Base-by-base conservation (phyloP, 64 coral and sea anemone species). In the Montipora capricornis region DNA sequence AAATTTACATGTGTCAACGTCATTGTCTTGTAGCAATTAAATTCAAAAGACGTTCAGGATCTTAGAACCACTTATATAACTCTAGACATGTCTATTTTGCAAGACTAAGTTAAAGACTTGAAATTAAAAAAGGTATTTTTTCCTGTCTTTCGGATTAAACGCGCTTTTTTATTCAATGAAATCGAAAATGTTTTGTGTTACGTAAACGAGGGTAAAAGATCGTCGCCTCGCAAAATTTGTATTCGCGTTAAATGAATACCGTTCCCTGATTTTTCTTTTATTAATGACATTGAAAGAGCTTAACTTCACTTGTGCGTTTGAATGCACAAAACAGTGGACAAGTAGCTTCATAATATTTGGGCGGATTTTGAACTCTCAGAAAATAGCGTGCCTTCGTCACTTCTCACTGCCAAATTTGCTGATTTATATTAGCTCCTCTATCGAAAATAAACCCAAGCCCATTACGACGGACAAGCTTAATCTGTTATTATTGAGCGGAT, bases 401-500 rank as follows among this genome's bases (percentile, higher is more conserved):
- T 86, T 73, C 44, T 70, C 16, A 46, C 47, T 49, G 45, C 66
- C 66, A 49, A 59, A 49, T 71, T 69, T 70, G 6, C 19, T 45
- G n/a, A 86, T 71, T 71, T 71, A 86, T 86, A 86, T 86, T 86
- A 86, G 82, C 62, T 19, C 9, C 17, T 19, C 64, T 8, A 44
- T 70, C 82, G 3, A 71, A 86, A 86, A 86, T 51, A 71, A 47
- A 86, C 62, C 45, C 4, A 44, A 64, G 44, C 55, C n/a, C 62
- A 86, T 70, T 86, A 86, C 81, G 45, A 8, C 17, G 46, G 82
- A 73, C 67, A 48, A 64, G 14, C 45, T 49, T 70, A 86, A 71
- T 71, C 10, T 86, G 82, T 71, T 86, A 86, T 71, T 86, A 86
- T 71, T 70, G 66, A 85, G 29, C 82, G 82, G 66, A 86, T 85